A percentile compares a stretch with the other conserved stretches of the same genome.
Conservation (phyloP, 2,797 vertebrate species). For the Glyptemys insculpta region DNA sequence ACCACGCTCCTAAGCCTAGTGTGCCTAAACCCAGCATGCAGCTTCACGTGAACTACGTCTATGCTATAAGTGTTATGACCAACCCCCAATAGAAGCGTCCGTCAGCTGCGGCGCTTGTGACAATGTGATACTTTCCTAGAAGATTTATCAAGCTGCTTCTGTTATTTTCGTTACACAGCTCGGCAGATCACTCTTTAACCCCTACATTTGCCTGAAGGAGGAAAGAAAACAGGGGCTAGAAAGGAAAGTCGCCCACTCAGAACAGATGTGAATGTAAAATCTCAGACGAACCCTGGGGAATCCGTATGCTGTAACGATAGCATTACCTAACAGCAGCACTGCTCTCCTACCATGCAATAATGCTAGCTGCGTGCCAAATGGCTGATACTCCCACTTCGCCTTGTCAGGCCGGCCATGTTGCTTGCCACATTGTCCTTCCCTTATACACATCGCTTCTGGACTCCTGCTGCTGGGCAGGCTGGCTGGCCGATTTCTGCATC, state of each 20-base stretch:
- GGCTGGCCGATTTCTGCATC: not conserved
- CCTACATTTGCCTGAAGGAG: not conserved
- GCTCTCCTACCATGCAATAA: no score
- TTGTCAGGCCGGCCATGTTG: no score
- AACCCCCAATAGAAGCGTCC: rapidly evolving
- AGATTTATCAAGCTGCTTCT: not conserved
- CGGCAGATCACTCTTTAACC: not conserved
- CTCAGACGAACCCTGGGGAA: no score
- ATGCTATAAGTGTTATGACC: rapidly evolving
- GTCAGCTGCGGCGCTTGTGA: not conserved
- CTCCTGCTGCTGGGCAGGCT: not conserved
- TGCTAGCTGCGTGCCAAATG: no score
- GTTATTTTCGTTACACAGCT: not conserved
- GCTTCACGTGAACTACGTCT: not conserved
- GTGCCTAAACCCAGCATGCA: not conserved
- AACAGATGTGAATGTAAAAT: not conserved
- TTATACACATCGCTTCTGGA: not conserved
- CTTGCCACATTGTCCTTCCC: no score
- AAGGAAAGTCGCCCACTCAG: not conserved
- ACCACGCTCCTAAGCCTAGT: not conserved
- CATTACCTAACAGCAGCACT: no score
- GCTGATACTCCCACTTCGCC: no score
- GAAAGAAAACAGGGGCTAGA: not conserved
- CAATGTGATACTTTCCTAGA: not conserved
- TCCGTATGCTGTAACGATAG: not conserved